Conservation (phyloP, 2,888 invertebrate genomes). For the Rhagonycha fulva region DNA sequence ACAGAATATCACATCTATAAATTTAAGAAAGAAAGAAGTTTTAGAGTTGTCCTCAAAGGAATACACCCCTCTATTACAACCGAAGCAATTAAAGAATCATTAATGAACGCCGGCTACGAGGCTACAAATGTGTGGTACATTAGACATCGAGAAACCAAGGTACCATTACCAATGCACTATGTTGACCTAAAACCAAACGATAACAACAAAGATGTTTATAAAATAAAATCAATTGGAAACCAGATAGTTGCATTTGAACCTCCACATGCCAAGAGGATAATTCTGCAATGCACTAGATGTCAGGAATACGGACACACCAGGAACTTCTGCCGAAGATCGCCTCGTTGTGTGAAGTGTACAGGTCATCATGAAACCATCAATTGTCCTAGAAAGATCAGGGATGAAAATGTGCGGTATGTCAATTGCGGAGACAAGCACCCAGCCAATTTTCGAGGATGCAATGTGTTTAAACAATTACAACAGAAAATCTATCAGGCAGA, state of each 20-base stretch:
- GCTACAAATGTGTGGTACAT: constrained; percentile 7
- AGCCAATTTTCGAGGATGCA: not conserved
- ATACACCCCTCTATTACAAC: not conserved
- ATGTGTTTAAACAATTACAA: not conserved
- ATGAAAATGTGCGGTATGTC: not conserved
- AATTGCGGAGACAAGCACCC: not conserved
- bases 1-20: too few species aligned
- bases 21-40: too few species aligned
- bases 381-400: not conserved
- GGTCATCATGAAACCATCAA: too few species aligned
- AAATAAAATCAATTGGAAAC: not conserved
- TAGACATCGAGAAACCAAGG: not conserved
- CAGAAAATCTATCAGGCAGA: not conserved
- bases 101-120: not conserved
- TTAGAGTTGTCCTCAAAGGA: too few species aligned
- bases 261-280: not conserved
- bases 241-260: not conserved
- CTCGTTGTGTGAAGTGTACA: too few species aligned
- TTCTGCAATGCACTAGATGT: too few species aligned
- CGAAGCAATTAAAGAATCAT: not conserved
- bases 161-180: not conserved
- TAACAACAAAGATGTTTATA: constrained; percentile 11
- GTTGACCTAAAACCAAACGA: constrained; percentile 11
- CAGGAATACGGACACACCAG: too few species aligned
- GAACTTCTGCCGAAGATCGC: too few species aligned